Evolutionary conservation across 2,113 vertebrate species (phyloP), one percentile per base, ranked within the genome.

Genomic region (Microcebus ravelobensis): DNA sequence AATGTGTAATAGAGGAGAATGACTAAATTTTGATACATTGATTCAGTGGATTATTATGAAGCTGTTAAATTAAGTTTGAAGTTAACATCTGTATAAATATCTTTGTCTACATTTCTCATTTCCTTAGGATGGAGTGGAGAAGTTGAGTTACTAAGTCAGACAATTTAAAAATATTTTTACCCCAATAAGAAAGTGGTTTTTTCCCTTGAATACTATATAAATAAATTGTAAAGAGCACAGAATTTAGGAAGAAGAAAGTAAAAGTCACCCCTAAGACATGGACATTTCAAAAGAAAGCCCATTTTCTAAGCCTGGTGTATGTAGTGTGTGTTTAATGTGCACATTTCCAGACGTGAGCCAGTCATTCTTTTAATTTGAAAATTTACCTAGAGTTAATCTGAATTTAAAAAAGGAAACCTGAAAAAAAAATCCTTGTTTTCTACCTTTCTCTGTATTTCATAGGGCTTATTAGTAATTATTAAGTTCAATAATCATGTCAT

Each of bases 351-450:
- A 15, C 36, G 13, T 55, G 39, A 86, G 36, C 8, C 14, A 68
- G 15, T 50, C 67, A 61, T 1, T 89, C 70, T 95, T 86, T 87
- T 94, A 36, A 80, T 57, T 67, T 90, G 68, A 85, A 93, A 94
- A 73, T 39, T 79, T 96, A 9, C 29, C 13, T 89, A 50, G 5
- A 86, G 27, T 90, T 82, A 36, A 96, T 82, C 8, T 81, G 73
- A 79, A 3, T 82, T 94, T 90, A 21, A 65, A 68, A 91, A 97
- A 67, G 55, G 67, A 45, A 45, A 45, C 7, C 45, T 45, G 45
- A 45, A 45, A 45, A 45, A 82, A 70, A 83, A 81, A 77, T 45
- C 10, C 25, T 74, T 39, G 6, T 76, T 42, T 95, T 65, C 63
- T 87, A 12, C 21, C 34, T 91, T 94, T 13, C 5, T 80, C 31